Conservation (phyloP, 2,113 vertebrate species). For the Austrofundulus limnaeus region DNA sequence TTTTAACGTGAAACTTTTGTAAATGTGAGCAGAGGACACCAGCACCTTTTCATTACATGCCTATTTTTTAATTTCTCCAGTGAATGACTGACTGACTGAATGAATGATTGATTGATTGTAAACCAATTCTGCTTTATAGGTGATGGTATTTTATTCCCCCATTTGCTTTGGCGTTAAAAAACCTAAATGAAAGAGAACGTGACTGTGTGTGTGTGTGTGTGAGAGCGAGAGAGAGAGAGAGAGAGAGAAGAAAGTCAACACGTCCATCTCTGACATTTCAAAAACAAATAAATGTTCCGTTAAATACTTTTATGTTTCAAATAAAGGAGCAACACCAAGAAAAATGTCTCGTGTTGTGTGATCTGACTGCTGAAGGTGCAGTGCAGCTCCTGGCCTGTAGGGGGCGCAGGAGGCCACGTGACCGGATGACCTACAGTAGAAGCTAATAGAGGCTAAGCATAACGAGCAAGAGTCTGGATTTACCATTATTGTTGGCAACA, state of each 20-base stretch:
- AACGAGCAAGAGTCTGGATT: too few species aligned
- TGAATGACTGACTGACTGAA: conserved; percentile 66
- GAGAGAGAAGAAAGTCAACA: conserved; percentile 16
- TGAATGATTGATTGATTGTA: conserved; percentile 70
- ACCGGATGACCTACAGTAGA: too few species aligned
- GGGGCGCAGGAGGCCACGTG: background rate
- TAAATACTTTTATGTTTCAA: conserved; percentile 68
- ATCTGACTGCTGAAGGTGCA: background rate
- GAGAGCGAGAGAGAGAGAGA: conserved; percentile 17
- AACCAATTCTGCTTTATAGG: conserved; percentile 18
- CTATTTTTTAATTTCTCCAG: conserved; percentile 64
- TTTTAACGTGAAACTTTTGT: conserved; percentile 48
- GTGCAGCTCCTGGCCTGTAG: conserved; percentile 5
- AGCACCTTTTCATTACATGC: conserved; percentile 51
- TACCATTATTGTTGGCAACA: too few species aligned
- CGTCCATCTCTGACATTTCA: conserved; percentile 64
- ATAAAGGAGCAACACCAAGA: conserved; percentile 75
- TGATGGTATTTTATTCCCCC: conserved; percentile 9
- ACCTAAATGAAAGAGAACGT: conserved; percentile 42
- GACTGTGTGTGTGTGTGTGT: background rate
- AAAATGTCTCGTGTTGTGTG: background rate
- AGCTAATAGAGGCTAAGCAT: too few species aligned
- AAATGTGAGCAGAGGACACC: conserved; percentile 55
- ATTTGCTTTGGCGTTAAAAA: conserved; percentile 45
- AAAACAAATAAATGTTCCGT: conserved; percentile 68